These are phyloP conservation scores for Drosophila nigrodunni DNA, from an alignment of 1,140 invertebrate species.

Conservation along the genomic window DNA sequence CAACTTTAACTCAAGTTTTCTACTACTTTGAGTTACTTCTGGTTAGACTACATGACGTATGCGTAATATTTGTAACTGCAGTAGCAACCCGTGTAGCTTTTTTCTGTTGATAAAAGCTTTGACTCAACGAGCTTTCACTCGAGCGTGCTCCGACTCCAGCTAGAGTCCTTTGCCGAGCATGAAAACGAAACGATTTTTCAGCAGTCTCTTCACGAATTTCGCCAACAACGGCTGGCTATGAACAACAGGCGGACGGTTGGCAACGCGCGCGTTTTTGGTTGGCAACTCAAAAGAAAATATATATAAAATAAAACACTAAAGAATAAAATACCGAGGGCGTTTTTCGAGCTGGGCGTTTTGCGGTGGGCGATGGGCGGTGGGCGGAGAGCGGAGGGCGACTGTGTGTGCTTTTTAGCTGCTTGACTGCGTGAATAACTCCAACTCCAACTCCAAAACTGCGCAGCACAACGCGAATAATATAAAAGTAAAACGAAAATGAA, in stretches of 20 bases:
- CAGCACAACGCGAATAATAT: slow-evolving; percentile 59
- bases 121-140: slow-evolving; percentile 60
- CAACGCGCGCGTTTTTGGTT: slow-evolving; percentile 64
- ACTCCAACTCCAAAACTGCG: slow-evolving; percentile 14
- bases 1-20: slow-evolving; percentile 7
- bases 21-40: background rate
- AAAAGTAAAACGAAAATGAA: slow-evolving; percentile 77
- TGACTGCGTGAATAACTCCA: slow-evolving; percentile 18
- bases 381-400: background rate
- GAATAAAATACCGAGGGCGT: slow-evolving; percentile 31
- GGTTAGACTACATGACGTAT: background rate
- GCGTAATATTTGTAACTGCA: slow-evolving; percentile 9
- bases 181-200: slow-evolving; percentile 29
- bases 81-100: slow-evolving; percentile 46
- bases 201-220: slow-evolving; percentile 73
- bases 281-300: slow-evolving; percentile 53
- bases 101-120: slow-evolving; percentile 40
- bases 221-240: slow-evolving; percentile 52
- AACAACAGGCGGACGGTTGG: slow-evolving; percentile 52
- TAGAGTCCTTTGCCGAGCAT: slow-evolving; percentile 38
- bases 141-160: slow-evolving; percentile 26
- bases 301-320: slow-evolving; percentile 12
- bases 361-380: background rate
- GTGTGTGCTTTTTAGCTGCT: slow-evolving; percentile 7
- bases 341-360: slow-evolving; percentile 22